Evolutionary conservation across 2,888 invertebrate genomes (phyloP), one percentile per base, ranked within the genome.

Genomic region (Temnothorax unifasciatus): DNA sequence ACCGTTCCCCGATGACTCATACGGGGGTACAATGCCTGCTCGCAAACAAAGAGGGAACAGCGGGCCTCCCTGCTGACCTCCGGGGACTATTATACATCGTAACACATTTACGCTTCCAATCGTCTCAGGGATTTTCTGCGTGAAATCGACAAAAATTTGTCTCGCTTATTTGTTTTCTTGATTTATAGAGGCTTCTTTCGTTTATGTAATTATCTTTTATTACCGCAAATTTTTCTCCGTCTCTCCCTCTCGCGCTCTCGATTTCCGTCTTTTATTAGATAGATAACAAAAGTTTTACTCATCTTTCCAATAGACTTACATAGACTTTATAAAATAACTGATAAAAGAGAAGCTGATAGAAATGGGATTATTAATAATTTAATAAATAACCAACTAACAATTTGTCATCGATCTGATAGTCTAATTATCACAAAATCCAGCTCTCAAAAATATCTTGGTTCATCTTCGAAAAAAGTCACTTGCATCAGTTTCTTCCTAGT

Each of bases 1-100:
- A 75, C 44, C 64, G 77, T 57, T 57, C 52, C 66, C n/a, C 15
- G 75, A 82, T 82, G 82, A 82, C 57, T 75, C 76, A 75, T 25
- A 57, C 38, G 54, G 54, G 34, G 21, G 38, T 57, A 79, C 57
- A 68, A 54, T 68, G 29, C 11, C 34, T 21, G 29, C 47, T 68
- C 41, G n/a, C 29, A 57, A 34, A 54, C 8, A 38, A 50, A 79
- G 44, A 18, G 29, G 68, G 34, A 57, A 34, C 77, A 44, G 44
- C 15, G 44, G 34, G 34, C 29, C 44, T 44, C 3, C 21, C 18
- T 15, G 8, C 47, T 64, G 44, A 44, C 21, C 77, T 38, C 13
- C n/a, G 25, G n/a, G 44, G n/a, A 29, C 15, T 29, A 57, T 50
- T 68, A 57, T 41, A 52, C 15, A 47, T 15, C 41, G 66, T 66